Evolutionary conservation across 1,140 invertebrate species (phyloP).

Genomic region (Temnothorax nylanderi): DNA sequence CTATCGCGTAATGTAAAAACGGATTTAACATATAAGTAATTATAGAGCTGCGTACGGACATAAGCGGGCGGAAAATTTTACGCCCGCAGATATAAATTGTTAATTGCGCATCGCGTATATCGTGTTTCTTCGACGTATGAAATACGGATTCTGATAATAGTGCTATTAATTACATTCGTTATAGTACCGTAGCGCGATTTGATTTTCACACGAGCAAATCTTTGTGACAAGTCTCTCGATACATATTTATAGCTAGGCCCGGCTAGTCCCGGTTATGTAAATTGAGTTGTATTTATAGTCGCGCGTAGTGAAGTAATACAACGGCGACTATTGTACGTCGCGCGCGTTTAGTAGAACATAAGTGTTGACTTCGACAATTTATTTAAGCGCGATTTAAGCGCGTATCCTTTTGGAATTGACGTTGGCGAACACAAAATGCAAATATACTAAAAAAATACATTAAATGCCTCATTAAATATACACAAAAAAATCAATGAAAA

Average conservation of each 20-base stretch:
- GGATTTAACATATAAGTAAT: not conserved
- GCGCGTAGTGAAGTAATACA: conserved; percentile 17
- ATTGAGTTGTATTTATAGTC: conserved; percentile 50
- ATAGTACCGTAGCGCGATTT: conserved; percentile 5
- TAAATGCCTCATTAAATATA: not conserved
- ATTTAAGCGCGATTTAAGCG: not conserved
- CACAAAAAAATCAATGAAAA: not conserved
- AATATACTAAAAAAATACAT: not conserved
- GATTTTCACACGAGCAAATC: conserved; percentile 44
- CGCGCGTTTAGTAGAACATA: not conserved
- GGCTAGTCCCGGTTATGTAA: conserved; percentile 50
- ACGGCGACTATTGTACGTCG: conserved; percentile 39
- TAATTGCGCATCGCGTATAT: conserved; percentile 3
- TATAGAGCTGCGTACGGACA: not conserved
- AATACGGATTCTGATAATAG: conserved; percentile 27
- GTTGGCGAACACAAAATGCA: not conserved
- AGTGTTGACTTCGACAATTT: conserved; percentile 9
- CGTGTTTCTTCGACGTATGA: not conserved
- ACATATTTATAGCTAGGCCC: conserved; percentile 41
- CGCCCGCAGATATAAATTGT: conserved; percentile 5
- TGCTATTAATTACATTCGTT: conserved; percentile 25
- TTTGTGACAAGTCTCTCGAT: conserved; percentile 41
- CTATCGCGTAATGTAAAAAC: conserved; percentile 3
- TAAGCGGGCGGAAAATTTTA: not conserved
- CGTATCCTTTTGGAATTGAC: not conserved